Conservation (phyloP, 1,140 invertebrate genomes). For the Neuroterus valhalla region DNA sequence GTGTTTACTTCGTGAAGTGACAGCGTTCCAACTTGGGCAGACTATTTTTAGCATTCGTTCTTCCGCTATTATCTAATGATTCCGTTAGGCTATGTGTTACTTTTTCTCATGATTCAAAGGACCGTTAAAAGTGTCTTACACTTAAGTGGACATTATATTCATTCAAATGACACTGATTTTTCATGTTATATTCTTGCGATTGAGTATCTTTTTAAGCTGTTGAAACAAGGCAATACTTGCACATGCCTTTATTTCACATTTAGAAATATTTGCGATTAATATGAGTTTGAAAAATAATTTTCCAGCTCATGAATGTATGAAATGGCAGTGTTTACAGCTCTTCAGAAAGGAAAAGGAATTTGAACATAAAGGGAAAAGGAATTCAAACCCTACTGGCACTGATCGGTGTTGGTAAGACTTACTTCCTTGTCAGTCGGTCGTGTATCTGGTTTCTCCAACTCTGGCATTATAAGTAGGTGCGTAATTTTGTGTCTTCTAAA, state of each 20-base stretch:
- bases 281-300: conserved; percentile 6
- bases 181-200: background rate
- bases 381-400: conserved; percentile 27
- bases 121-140: conserved; percentile 28
- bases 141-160: conserved; percentile 5
- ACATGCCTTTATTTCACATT: too few relatives aligned
- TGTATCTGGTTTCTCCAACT: conserved; percentile 8
- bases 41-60: background rate
- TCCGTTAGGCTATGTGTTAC: conserved; percentile 11
- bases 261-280: background rate
- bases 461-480: background rate
- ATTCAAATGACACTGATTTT: conserved; percentile 19
- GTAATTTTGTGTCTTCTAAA: conserved; percentile 19
- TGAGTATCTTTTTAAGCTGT: too few relatives aligned
- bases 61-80: conserved; percentile 4
- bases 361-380: conserved; percentile 16
- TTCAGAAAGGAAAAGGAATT: conserved; percentile 30
- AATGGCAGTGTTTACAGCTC: conserved; percentile 16
- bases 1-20: conserved; percentile 9
- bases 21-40: background rate
- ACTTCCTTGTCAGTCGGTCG: conserved; percentile 26
- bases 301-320: conserved; percentile 25
- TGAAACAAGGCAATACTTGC: too few relatives aligned
- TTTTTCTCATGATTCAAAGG: conserved; percentile 5
- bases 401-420: conserved; percentile 3